Percentiles rank a stretch among this genome's conserved stretches.
These are phyloP conservation scores for Sipha maydis DNA, from an alignment of 2,888 invertebrate genomes.

Conservation along the genomic window DNA sequence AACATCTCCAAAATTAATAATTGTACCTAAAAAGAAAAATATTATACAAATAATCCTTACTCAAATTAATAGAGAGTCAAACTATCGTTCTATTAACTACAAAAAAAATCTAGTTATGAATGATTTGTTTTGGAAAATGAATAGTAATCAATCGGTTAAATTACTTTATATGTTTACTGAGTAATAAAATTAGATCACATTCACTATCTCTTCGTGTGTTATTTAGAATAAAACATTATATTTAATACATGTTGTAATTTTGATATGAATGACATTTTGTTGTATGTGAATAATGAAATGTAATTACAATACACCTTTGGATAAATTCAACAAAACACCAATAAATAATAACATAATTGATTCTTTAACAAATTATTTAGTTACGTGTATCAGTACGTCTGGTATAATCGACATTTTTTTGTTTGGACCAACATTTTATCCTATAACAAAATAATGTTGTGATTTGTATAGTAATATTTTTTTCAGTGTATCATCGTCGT, in stretches of 20 bases:
- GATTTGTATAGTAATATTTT: too few species aligned
- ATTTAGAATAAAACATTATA: background rate
- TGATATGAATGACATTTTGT: background rate
- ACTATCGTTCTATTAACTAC: background rate
- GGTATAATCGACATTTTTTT: too few species aligned
- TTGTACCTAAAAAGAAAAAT: slow-evolving; percentile 38
- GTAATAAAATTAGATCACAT: background rate
- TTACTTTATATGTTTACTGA: background rate
- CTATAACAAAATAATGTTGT: too few species aligned
- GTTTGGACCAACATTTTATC: too few species aligned
- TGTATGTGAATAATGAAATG: too few species aligned
- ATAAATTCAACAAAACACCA: too few species aligned
- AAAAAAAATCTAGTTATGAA: background rate
- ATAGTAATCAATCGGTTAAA: background rate
- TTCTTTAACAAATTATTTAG: too few species aligned
- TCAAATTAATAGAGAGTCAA: background rate
- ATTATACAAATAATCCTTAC: background rate
- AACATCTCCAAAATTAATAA: slow-evolving; percentile 52
- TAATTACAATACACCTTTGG: too few species aligned
- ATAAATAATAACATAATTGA: too few species aligned
- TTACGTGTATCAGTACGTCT: too few species aligned
- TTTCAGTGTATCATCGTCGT: too few species aligned
- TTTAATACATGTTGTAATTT: background rate
- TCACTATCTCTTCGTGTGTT: background rate
- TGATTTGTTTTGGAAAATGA: background rate